Base-by-base conservation (phyloP, 2,113 vertebrate species). In the Variabilichromis moorii region DNA sequence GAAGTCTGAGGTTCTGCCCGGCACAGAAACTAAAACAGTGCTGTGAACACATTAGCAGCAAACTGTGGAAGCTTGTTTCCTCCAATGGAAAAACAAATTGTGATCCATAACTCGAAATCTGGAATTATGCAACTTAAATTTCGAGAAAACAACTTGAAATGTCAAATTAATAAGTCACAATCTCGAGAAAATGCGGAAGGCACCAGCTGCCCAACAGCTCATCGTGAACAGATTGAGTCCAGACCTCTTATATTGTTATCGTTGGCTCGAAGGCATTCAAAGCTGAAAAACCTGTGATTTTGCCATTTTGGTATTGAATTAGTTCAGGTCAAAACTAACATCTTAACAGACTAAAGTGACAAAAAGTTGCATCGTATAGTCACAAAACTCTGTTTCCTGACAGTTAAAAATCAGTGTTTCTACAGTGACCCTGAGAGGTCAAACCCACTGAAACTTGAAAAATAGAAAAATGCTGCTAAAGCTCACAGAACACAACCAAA, bases 1-100 rank as follows among this genome's bases (percentile, higher is more conserved):
- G 68, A 26, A 45, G 68, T 26, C 6, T 10, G 68, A 26, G 21
- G 40, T 0, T 16, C 66, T 73, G 0, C 17, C 33, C 3, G 0
- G 61, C 61, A 13, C 61, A 66, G 33, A 66, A 66, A 37, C 31
- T 19, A 3, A 63, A 19, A 19, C 31, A 63, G 28, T 7, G 59
- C 9, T 61, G 57, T 61, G 9, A 11, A 63, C 6, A 7, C 59
- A 19, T 35, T 35, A 35, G 17, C 59, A 5, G 59, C 31, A 63
- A 33, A 63, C 59, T 35, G 31, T 63, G 9, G 28, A 63, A 35
- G 31, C 31, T 33, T 19, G 59, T 63, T 63, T 63, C 28, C 16
- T 33, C 28, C 28, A 63, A 19, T 2, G 16, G 59, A 33, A 63
- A 63, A 63, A 4, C 59, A 17, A 61, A 10, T 33, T 31, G 26